Evolutionary conservation across 2,113 vertebrate genomes (phyloP).

Genomic region (Raphicerus campestris): DNA sequence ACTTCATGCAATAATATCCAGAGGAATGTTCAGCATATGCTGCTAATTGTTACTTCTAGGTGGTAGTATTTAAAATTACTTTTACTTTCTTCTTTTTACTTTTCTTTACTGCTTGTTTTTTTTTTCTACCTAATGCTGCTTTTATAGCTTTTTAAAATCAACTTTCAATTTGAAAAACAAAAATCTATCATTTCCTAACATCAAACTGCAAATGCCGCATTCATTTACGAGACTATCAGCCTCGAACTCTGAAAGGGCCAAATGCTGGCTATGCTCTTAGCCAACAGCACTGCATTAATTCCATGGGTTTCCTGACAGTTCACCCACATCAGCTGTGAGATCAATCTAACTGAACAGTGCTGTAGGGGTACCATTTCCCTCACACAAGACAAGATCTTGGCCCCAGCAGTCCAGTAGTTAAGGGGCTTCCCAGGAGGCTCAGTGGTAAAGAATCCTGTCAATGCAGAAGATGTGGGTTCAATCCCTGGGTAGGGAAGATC

Average conservation of each 20-base stretch:
- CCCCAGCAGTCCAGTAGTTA: background rate
- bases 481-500: background rate
- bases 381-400: background rate
- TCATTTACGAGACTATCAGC: background rate
- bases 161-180: constrained; percentile 18
- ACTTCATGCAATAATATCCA: background rate
- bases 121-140: background rate
- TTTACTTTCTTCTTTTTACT: background rate
- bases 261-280: background rate
- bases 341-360: background rate
- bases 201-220: background rate
- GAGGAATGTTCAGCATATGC: background rate
- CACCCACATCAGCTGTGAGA: background rate
- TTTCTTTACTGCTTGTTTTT: background rate
- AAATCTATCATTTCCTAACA: background rate
- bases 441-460: background rate
- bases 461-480: background rate
- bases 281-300: no score
- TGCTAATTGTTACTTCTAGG: background rate
- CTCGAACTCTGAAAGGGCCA: background rate
- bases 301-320: no score
- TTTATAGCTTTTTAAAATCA: background rate
- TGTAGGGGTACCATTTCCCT: background rate
- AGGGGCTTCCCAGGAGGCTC: background rate
- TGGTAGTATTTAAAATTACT: background rate